Evolutionary conservation across 1,140 invertebrate species (phyloP).

Genomic region (Macrobrachium rosenbergii): DNA sequence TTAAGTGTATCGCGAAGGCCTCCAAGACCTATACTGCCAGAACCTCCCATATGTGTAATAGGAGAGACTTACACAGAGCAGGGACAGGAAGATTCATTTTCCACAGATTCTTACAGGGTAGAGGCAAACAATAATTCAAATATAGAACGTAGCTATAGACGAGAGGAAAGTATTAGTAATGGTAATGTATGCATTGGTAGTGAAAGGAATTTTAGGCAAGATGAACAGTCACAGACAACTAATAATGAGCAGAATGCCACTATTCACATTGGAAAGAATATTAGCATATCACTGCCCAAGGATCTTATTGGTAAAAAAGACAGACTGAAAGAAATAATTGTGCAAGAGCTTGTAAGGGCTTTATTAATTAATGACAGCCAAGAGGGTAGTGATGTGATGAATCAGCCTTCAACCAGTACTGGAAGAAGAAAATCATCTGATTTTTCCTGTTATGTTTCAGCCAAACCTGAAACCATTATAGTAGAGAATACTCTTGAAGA

Average conservation of each 20-base stretch:
- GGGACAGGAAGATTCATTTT: neutral
- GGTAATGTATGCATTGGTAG: neutral
- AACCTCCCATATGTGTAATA: constrained; percentile 30
- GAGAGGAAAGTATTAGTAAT: constrained; percentile 21
- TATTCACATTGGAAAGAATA: constrained; percentile 61
- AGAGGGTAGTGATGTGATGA: constrained; percentile 1
- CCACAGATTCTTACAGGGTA: too few relatives aligned
- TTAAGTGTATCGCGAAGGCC: constrained; percentile 14
- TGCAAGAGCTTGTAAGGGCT: constrained; percentile 59
- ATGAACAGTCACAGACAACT: neutral
- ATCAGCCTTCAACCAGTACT: constrained; percentile 44
- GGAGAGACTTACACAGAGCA: constrained; percentile 30
- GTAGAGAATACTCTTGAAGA: constrained; percentile 37
- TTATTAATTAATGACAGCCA: constrained; percentile 63
- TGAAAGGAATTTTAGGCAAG: constrained; percentile 14
- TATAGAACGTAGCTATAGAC: neutral
- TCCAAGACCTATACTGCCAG: constrained; percentile 23
- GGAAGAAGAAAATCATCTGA: neutral
- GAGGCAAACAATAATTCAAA: neutral
- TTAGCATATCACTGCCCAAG: constrained; percentile 61
- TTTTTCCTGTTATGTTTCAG: constrained; percentile 19
- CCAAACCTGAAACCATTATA: constrained; percentile 28
- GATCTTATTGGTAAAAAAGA: constrained; percentile 63
- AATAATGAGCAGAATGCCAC: constrained; percentile 43
- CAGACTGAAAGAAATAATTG: constrained; percentile 62